phyloP scores from a whole-genome alignment of 2,888 invertebrate species.

The Lymantria monacha region DNA sequence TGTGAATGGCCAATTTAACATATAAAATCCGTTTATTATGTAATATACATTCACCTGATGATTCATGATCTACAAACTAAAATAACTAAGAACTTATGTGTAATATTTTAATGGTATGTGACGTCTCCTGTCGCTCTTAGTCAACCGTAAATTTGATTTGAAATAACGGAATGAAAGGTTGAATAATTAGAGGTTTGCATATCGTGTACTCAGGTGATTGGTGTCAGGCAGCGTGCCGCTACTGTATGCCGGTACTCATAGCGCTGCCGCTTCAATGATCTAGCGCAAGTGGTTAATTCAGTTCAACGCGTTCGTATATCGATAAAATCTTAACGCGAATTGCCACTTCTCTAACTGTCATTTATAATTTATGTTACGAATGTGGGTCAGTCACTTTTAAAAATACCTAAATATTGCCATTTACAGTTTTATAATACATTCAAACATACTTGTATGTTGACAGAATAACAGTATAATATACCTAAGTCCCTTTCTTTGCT shows the following conservation, averaged over 20 bases:
- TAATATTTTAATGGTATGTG: conserved; percentile 25
- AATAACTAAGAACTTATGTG: conserved; percentile 2
- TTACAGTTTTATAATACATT: conserved; percentile 27
- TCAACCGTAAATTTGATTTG: conserved; percentile 14
- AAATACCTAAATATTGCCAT: conserved; percentile 45
- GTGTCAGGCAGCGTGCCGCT: conserved; percentile 52
- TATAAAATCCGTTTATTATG: neutral
- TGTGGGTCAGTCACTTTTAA: conserved; percentile 44
- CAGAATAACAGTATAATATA: too few species aligned
- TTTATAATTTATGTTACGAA: conserved; percentile 44
- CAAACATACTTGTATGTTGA: neutral
- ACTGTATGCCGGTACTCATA: conserved; percentile 45
- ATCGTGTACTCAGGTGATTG: conserved; percentile 40
- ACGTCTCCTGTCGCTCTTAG: conserved; percentile 27
- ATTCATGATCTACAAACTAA: conserved; percentile 8
- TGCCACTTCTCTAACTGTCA: conserved; percentile 57
- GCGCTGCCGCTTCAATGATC: conserved; percentile 16
- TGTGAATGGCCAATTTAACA: too few species aligned
- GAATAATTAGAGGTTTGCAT: conserved; percentile 50
- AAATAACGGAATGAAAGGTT: conserved; percentile 48
- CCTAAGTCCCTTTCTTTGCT: too few species aligned
- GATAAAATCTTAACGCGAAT: conserved; percentile 63
- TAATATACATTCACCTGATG: neutral
- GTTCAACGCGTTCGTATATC: conserved; percentile 49
- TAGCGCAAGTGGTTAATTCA: conserved; percentile 42